Evolutionary conservation across 2,113 vertebrate genomes (phyloP).

Genomic region (Romanogobio albipinnatus): DNA sequence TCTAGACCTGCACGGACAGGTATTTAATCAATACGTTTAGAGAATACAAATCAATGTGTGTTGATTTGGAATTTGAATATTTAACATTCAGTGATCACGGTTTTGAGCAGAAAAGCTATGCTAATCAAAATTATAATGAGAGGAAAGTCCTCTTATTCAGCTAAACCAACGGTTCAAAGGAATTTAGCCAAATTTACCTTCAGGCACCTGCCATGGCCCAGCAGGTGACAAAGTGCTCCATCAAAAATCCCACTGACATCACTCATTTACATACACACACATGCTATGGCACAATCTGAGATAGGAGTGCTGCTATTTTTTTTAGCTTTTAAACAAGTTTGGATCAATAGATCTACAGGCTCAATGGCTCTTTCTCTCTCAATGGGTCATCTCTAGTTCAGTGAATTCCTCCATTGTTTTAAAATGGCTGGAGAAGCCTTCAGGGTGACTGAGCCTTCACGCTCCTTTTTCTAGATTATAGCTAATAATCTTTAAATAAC

Average conservation of each 20-base stretch:
- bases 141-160: conserved; percentile 73
- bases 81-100: conserved; percentile 62
- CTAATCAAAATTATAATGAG: conserved; percentile 69
- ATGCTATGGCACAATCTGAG: conserved; percentile 22
- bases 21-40: background rate
- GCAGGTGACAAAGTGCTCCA: conserved; percentile 68
- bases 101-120: conserved; percentile 70
- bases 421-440: conserved; percentile 63
- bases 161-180: conserved; percentile 73
- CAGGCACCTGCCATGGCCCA: conserved; percentile 67
- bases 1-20: background rate
- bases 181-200: conserved; percentile 62
- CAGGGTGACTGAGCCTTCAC: conserved; percentile 68
- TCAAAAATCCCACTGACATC: conserved; percentile 62
- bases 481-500: conserved; percentile 78
- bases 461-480: conserved; percentile 78
- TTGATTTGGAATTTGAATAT: background rate
- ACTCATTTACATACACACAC: conserved; percentile 26
- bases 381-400: conserved; percentile 47
- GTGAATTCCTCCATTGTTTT: conserved; percentile 75
- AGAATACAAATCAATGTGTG: background rate
- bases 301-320: conserved; percentile 8
- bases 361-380: conserved; percentile 20
- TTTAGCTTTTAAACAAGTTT: conserved; percentile 3
- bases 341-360: conserved; percentile 50